Conservation (phyloP, 2,797 vertebrate species). For the Hipposideros larvatus region DNA sequence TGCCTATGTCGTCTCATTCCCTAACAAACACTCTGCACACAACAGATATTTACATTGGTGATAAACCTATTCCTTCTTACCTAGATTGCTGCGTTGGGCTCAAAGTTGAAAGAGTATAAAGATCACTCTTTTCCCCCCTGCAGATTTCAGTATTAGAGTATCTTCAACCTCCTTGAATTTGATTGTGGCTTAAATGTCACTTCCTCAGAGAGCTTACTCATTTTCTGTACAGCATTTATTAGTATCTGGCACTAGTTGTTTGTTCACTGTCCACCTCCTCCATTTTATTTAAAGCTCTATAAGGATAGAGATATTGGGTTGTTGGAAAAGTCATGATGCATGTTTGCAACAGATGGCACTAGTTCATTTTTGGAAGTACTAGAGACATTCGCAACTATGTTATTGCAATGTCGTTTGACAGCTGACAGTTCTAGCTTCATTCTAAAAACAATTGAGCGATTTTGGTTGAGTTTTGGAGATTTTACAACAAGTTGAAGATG, state of each 20-base stretch:
- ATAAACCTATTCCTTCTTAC: background rate
- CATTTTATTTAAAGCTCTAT: background rate
- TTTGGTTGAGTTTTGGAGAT: too few relatives aligned
- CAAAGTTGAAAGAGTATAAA: background rate
- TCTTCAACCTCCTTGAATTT: slow-evolving; percentile 10
- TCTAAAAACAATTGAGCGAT: too few relatives aligned
- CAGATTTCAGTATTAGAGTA: background rate
- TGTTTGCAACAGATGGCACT: too few relatives aligned
- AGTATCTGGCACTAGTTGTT: background rate
- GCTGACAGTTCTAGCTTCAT: too few relatives aligned
- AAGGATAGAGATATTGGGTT: background rate
- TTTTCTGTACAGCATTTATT: slow-evolving; percentile 3
- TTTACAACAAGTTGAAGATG: too few relatives aligned
- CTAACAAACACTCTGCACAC: background rate
- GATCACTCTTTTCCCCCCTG: background rate
- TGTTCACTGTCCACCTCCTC: background rate
- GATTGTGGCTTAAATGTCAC: background rate
- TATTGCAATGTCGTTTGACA: too few relatives aligned
- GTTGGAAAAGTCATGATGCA: too few relatives aligned
- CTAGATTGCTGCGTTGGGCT: background rate
- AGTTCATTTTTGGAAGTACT: too few relatives aligned
- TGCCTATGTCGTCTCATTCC: background rate
- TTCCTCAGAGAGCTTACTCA: background rate
- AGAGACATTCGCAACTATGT: too few relatives aligned
- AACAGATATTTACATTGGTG: background rate